These are phyloP conservation scores for Penelope pileata DNA, from an alignment of 2,113 vertebrate genomes.

Conservation along the genomic window DNA sequence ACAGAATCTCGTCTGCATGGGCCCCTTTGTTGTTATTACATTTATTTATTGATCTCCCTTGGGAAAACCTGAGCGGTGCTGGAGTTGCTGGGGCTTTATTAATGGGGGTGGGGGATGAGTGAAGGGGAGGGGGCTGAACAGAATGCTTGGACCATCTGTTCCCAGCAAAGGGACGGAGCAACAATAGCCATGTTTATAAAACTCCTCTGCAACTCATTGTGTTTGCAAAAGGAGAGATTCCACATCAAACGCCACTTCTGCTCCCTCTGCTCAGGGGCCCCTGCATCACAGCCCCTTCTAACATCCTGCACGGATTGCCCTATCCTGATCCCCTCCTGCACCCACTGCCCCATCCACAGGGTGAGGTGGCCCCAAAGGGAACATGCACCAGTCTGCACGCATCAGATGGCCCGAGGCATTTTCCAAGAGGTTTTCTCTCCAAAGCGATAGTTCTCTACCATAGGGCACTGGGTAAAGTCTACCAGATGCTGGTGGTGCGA, in stretches of 20 bases:
- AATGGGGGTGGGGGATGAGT: background rate
- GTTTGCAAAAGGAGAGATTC: constrained; percentile 28
- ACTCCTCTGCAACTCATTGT: constrained; percentile 52
- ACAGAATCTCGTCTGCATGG: constrained; percentile 61
- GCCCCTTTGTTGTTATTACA: constrained; percentile 69
- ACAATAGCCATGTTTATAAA: constrained; percentile 68
- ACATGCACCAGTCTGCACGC: fast-evolving
- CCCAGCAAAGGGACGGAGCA: constrained; percentile 53
- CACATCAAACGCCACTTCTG: constrained; percentile 55
- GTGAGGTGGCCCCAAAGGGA: background rate
- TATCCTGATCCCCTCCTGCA: background rate
- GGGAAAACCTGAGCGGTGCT: constrained; percentile 38
- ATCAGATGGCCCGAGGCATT: background rate
- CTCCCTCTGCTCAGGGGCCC: background rate
- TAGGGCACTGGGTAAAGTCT: background rate
- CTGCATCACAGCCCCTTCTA: background rate
- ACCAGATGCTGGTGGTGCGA: background rate
- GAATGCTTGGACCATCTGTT: constrained; percentile 35
- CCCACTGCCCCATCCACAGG: background rate
- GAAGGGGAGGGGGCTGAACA: background rate
- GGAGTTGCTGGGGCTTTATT: constrained; percentile 38
- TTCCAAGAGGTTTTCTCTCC: background rate
- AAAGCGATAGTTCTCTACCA: background rate
- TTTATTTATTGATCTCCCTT: constrained; percentile 64
- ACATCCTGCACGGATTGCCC: background rate